Conservation (phyloP, 2,888 invertebrate genomes). For the Cosmia pyralina region DNA sequence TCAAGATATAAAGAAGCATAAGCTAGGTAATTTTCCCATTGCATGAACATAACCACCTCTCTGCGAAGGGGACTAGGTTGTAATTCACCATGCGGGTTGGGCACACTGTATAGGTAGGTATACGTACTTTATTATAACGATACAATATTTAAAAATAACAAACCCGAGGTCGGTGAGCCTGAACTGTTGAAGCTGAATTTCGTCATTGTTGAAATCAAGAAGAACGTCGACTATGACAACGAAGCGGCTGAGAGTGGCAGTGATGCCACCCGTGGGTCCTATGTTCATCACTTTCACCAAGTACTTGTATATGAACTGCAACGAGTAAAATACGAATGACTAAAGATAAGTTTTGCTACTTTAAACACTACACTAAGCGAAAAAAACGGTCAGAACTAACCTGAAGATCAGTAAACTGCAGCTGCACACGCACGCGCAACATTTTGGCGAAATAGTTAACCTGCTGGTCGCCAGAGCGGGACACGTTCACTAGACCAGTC, state of each 20-base stretch:
- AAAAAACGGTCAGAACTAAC: conserved; percentile 64
- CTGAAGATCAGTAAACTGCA: conserved; percentile 81
- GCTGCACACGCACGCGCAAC: conserved; percentile 82
- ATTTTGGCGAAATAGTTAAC: conserved; percentile 86
- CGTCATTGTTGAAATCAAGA: conserved; percentile 88
- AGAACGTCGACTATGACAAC: conserved; percentile 81
- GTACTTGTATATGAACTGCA: conserved; percentile 88
- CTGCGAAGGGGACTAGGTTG: neutral
- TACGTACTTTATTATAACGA: neutral
- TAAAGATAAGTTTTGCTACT: neutral
- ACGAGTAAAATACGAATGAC: conserved; percentile 62
- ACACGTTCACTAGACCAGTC: conserved; percentile 85
- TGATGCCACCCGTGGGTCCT: conserved; percentile 88
- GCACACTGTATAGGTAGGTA: neutral
- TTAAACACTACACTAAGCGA: too few species aligned
- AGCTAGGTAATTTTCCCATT: neutral
- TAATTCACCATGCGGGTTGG: neutral
- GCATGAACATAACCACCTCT: neutral
- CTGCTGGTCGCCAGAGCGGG: conserved; percentile 85
- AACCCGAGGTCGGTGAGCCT: conserved; percentile 84
- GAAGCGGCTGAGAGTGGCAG: conserved; percentile 83
- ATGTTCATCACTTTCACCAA: conserved; percentile 87
- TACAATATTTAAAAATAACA: conserved; percentile 20
- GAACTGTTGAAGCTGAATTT: conserved; percentile 86
- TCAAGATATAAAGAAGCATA: neutral